Conservation (phyloP, 2,888 invertebrate species). For the Cetonia aurata region DNA sequence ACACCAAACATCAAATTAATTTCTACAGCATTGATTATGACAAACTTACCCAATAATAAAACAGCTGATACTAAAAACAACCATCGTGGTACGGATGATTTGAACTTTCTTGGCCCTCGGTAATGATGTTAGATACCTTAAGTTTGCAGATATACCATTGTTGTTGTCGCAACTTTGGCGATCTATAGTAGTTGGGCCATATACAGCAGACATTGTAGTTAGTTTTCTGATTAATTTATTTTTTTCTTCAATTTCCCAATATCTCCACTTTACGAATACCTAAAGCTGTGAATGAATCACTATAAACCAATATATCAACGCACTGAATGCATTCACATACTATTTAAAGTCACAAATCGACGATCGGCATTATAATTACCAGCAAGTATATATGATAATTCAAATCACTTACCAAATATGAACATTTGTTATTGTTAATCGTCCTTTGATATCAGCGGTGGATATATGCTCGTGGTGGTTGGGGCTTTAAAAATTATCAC, state of each 20-base stretch:
- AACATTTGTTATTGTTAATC: constrained; percentile 40
- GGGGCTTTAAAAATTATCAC: background rate
- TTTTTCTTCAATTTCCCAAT: constrained; percentile 1
- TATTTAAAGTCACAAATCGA: constrained; percentile 5
- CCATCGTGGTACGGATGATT: constrained; percentile 34
- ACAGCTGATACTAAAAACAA: constrained; percentile 40
- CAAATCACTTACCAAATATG: constrained; percentile 42
- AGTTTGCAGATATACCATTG: constrained; percentile 43
- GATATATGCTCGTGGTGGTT: constrained; percentile 1
- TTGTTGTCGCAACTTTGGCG: constrained; percentile 44
- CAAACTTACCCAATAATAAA: constrained; percentile 42
- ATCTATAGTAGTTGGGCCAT: constrained; percentile 47
- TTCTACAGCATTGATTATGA: too few relatives aligned
- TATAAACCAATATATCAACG: constrained; percentile 3
- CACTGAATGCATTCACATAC: background rate
- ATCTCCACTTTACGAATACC: constrained; percentile 25
- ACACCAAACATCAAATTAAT: background rate
- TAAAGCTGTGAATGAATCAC: constrained; percentile 33
- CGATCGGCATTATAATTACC: background rate
- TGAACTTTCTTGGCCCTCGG: constrained; percentile 42
- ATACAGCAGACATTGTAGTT: constrained; percentile 43
- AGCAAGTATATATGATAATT: constrained; percentile 17
- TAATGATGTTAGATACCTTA: constrained; percentile 43
- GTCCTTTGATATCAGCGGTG: constrained; percentile 11
- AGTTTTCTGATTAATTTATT: constrained; percentile 9